Percentiles rank a stretch among this genome's conserved stretches.
These are phyloP conservation scores for Iselma pallidipennis DNA, from an alignment of 2,888 invertebrate species.

Conservation along the genomic window DNA sequence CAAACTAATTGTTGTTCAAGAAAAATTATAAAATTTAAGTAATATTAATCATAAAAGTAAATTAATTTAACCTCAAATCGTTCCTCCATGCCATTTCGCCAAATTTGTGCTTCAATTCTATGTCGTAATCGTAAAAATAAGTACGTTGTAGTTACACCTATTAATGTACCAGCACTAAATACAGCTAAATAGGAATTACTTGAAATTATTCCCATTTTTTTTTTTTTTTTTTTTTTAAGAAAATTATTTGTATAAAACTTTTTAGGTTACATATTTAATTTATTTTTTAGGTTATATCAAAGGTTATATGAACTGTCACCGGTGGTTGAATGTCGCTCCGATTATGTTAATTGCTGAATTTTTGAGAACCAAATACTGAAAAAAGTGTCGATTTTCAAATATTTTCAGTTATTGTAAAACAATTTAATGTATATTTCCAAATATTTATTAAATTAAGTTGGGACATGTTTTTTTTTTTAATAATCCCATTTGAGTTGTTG, in stretches of 20 bases:
- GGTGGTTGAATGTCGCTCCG: no score
- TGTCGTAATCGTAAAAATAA: constrained; percentile 37
- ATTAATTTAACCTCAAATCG: constrained; percentile 44
- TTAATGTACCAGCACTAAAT: constrained; percentile 47
- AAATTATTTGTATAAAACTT: not conserved
- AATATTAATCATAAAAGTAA: not conserved
- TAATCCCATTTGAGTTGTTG: no score
- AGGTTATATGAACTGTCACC: no score
- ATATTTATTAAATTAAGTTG: no score
- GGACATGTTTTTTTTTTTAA: no score
- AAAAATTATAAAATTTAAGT: not conserved
- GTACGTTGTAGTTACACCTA: constrained; percentile 48
- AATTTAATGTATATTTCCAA: no score
- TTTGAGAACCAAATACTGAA: no score
- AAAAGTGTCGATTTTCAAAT: no score
- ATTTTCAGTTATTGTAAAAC: no score
- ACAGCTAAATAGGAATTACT: constrained; percentile 43
- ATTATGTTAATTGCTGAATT: no score
- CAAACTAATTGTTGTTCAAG: constrained; percentile 37
- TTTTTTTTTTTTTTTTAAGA: no score
- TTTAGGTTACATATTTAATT: not conserved
- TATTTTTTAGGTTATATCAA: not conserved
- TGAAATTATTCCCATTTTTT: constrained; percentile 45
- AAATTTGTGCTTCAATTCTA: constrained; percentile 32
- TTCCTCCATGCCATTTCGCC: constrained; percentile 47